Percentiles rank a stretch among this genome's conserved stretches.
Evolutionary conservation across 2,888 invertebrate species (phyloP).

Genomic region (Protonemura montana): DNA sequence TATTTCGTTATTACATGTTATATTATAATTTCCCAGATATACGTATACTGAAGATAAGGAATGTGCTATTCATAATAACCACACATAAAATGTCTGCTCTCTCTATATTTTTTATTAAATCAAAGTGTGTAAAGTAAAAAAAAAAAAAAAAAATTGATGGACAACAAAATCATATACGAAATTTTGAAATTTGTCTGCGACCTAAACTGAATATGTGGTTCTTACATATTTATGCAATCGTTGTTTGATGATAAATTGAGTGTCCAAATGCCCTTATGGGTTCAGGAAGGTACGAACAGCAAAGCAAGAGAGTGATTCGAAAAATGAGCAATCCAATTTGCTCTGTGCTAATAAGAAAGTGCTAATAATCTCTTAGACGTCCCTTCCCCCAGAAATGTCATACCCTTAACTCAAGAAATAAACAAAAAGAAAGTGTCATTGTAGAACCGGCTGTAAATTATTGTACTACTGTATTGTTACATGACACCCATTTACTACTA

Average conservation of each 20-base stretch:
- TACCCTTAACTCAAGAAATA: slow-evolving; percentile 24
- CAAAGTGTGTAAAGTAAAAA: slow-evolving; percentile 26
- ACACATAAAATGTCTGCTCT: slow-evolving; percentile 38
- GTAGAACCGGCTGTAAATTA: slow-evolving; percentile 47
- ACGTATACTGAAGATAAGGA: slow-evolving; percentile 32
- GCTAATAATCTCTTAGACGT: slow-evolving; percentile 36
- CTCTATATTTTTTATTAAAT: slow-evolving; percentile 40
- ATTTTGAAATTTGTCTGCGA: neutral
- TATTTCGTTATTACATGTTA: slow-evolving; percentile 12
- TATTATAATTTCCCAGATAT: slow-evolving; percentile 39
- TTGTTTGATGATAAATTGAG: neutral
- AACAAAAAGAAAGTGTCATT: slow-evolving; percentile 44
- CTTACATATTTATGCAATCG: neutral
- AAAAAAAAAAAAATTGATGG: neutral
- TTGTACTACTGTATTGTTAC: slow-evolving; percentile 49
- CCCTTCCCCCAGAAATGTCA: slow-evolving; percentile 28
- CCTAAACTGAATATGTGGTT: neutral
- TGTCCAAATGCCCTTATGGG: neutral
- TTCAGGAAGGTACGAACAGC: neutral
- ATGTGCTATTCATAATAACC: slow-evolving; percentile 24
- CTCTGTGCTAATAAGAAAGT: neutral
- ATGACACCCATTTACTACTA: slow-evolving; percentile 48
- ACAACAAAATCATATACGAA: neutral
- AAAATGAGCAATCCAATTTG: neutral
- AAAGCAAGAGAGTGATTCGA: neutral